Evolutionary conservation across 1,140 invertebrate species (phyloP).

Genomic region (Artemia franciscana): DNA sequence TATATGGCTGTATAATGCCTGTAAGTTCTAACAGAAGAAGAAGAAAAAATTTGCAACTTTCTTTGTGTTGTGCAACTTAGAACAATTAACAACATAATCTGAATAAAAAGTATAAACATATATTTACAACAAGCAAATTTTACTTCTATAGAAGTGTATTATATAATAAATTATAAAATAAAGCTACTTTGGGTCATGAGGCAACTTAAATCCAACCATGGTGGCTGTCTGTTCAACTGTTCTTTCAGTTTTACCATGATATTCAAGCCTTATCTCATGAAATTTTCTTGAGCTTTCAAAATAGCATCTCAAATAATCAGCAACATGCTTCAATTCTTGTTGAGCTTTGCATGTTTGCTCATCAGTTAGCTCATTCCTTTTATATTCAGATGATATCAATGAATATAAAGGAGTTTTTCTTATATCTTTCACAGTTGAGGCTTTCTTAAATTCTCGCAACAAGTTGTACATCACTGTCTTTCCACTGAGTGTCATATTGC

Average conservation of each 20-base stretch:
- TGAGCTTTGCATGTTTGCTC: slow-evolving; percentile 51
- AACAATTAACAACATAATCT: too few species aligned
- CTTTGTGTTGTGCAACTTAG: too few species aligned
- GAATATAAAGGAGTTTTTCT: slow-evolving; percentile 30
- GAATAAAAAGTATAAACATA: too few species aligned
- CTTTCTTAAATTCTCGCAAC: slow-evolving; percentile 31
- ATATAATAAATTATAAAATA: neutral
- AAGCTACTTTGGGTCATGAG: slow-evolving; percentile 37
- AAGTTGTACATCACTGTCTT: slow-evolving; percentile 25
- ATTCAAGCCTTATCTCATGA: slow-evolving; percentile 40
- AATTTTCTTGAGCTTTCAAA: slow-evolving; percentile 36
- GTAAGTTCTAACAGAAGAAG: too few species aligned
- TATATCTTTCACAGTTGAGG: slow-evolving; percentile 24
- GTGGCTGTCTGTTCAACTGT: slow-evolving; percentile 46
- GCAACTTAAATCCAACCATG: slow-evolving; percentile 59
- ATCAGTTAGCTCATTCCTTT: slow-evolving; percentile 45
- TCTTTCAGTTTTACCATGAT: slow-evolving; percentile 47
- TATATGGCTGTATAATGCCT: too few species aligned
- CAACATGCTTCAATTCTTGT: slow-evolving; percentile 43
- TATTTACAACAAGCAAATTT: too few species aligned
- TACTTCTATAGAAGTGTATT: too few species aligned
- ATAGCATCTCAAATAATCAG: slow-evolving; percentile 47
- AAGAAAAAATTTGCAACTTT: too few species aligned
- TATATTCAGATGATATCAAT: slow-evolving; percentile 43
- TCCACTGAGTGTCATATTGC: slow-evolving; percentile 2